Conservation (phyloP, 2,888 invertebrate genomes). For the Empis stercorea region DNA sequence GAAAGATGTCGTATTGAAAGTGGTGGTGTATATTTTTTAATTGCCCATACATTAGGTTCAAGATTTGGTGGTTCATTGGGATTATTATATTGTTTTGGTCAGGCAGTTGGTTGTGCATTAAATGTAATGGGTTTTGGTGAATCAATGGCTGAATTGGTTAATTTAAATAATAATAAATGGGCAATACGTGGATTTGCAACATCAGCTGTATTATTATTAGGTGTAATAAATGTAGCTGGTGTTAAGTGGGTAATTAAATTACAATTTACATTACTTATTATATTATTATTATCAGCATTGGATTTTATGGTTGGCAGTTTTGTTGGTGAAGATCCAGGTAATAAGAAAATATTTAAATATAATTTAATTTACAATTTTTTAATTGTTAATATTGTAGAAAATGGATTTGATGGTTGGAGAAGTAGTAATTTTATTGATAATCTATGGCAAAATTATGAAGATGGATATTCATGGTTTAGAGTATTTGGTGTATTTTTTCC, state of each 20-base stretch:
- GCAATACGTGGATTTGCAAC: slow-evolving; percentile 79
- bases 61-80: slow-evolving; percentile 88
- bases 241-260: slow-evolving; percentile 97
- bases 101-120: slow-evolving; percentile 92
- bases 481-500: slow-evolving; percentile 97
- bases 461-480: slow-evolving; percentile 83
- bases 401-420: slow-evolving; percentile 80
- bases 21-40: slow-evolving; percentile 93
- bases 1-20: slow-evolving; percentile 89
- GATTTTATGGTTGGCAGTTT: slow-evolving; percentile 93
- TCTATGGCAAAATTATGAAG: slow-evolving; percentile 63
- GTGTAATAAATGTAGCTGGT: slow-evolving; percentile 88
- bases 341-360: not conserved
- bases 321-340: slow-evolving; percentile 59
- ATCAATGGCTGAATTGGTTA: slow-evolving; percentile 78
- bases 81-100: slow-evolving; percentile 87
- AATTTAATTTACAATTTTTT: not conserved
- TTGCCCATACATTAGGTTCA: slow-evolving; percentile 88
- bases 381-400: slow-evolving; percentile 36
- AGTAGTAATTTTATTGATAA: slow-evolving; percentile 67
- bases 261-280: slow-evolving; percentile 76
- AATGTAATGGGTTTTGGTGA: slow-evolving; percentile 94
- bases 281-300: slow-evolving; percentile 75
- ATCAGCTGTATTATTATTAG: slow-evolving; percentile 71
- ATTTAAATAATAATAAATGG: slow-evolving; percentile 57